These are phyloP conservation scores for Trichogramma evanescens DNA, from an alignment of 2,888 invertebrate genomes.

Conservation along the genomic window DNA sequence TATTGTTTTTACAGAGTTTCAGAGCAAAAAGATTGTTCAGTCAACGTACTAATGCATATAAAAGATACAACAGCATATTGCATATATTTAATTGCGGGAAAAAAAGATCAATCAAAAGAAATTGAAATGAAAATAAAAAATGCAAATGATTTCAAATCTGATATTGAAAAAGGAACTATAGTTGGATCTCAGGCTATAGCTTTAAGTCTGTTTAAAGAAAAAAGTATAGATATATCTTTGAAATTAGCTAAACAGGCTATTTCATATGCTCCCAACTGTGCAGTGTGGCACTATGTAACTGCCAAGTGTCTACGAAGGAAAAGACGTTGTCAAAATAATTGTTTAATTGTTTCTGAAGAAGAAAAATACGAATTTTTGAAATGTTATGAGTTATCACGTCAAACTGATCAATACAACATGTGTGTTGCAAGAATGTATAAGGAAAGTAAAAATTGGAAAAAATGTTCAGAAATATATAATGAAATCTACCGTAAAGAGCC, in stretches of 20 bases:
- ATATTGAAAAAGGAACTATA: neutral
- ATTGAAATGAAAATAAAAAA: neutral
- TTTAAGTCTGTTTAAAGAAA: neutral
- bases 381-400: too few relatives aligned
- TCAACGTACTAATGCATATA: neutral
- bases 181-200: neutral
- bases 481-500: too few relatives aligned
- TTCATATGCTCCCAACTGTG: neutral
- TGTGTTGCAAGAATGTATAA: too few relatives aligned
- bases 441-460: too few relatives aligned
- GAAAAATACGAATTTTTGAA: neutral
- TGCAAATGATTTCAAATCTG: neutral
- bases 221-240: neutral
- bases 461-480: too few relatives aligned
- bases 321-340: neutral
- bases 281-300: neutral
- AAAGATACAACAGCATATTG: neutral
- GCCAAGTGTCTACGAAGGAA: neutral
- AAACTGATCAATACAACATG: too few relatives aligned
- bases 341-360: neutral
- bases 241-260: neutral
- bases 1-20: neutral
- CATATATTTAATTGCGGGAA: neutral
- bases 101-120: neutral
- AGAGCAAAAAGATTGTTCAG: neutral